A percentile compares a stretch with the other conserved stretches of the same genome.
Conservation (phyloP, 2,888 invertebrate species). For the Euplexia lucipara region DNA sequence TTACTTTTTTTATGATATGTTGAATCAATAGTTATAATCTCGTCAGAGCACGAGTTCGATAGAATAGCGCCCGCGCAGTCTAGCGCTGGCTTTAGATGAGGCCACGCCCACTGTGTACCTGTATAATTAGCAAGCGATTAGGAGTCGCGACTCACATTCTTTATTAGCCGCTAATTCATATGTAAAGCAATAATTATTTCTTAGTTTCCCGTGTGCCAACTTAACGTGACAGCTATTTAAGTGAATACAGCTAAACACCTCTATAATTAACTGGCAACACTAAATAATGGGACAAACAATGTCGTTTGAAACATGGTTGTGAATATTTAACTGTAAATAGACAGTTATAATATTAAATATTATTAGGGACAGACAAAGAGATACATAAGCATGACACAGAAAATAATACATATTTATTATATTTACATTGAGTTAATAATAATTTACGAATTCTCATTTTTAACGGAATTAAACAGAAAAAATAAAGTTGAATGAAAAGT, state of each 20-base stretch:
- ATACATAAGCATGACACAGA: conserved; percentile 17
- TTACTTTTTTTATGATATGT: conserved; percentile 60
- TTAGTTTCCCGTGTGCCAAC: conserved; percentile 63
- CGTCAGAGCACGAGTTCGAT: conserved; percentile 52
- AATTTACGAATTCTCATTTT: conserved; percentile 9
- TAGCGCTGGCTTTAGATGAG: conserved; percentile 57
- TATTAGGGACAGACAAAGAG: conserved; percentile 21
- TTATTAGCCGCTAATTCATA: conserved; percentile 54
- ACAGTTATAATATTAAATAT: conserved; percentile 41
- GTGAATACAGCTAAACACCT: conserved; percentile 18
- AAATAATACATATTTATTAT: conserved; percentile 28
- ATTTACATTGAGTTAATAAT: conserved; percentile 21
- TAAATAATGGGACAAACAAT: conserved; percentile 21
- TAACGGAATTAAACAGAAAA: conserved; percentile 1
- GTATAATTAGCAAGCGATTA: conserved; percentile 65
- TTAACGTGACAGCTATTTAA: conserved; percentile 38
- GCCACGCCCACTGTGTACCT: conserved; percentile 63
- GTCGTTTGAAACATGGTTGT: conserved; percentile 25
- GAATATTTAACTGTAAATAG: conserved; percentile 40
- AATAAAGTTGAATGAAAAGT: not conserved
- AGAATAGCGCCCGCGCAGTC: conserved; percentile 42
- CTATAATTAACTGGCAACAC: conserved; percentile 14
- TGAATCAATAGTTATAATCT: conserved; percentile 33
- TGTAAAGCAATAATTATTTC: conserved; percentile 59
- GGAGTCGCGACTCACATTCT: conserved; percentile 52